Conservation (phyloP, 2,888 invertebrate genomes). For the Nezara viridula region DNA sequence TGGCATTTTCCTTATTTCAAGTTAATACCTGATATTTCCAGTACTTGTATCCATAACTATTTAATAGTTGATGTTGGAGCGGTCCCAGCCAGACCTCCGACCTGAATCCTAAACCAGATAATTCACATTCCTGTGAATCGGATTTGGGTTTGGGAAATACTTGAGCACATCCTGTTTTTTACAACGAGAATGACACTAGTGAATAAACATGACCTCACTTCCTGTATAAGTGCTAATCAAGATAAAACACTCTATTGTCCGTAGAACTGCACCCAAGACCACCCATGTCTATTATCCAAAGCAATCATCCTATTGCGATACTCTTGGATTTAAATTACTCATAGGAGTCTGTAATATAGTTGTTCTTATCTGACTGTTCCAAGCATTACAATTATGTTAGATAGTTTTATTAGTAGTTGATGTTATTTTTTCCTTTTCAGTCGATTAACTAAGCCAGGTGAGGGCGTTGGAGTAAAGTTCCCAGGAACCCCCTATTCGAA, state of each 20-base stretch:
- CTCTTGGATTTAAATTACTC: background rate
- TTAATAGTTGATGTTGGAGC: background rate
- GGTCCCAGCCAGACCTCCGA: background rate
- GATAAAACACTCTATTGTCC: background rate
- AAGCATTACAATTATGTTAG: too few relatives aligned
- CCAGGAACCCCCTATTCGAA: too few relatives aligned
- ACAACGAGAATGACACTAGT: background rate
- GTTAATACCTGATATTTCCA: background rate
- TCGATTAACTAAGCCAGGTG: too few relatives aligned
- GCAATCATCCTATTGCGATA: background rate
- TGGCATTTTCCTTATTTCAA: background rate
- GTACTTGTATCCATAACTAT: background rate
- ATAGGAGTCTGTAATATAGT: background rate
- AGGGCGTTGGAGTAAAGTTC: too few relatives aligned
- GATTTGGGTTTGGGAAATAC: background rate
- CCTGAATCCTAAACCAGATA: background rate
- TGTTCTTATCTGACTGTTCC: background rate
- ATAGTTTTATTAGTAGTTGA: too few relatives aligned
- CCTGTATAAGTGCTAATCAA: constrained; percentile 1
- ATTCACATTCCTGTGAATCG: background rate
- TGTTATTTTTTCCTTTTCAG: too few relatives aligned
- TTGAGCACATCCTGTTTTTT: background rate
- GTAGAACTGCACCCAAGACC: background rate
- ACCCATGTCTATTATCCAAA: background rate
- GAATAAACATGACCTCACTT: background rate